These are phyloP conservation scores for Phallusia fumigata DNA, from an alignment of 23 tunicate species.

Conservation along the genomic window DNA sequence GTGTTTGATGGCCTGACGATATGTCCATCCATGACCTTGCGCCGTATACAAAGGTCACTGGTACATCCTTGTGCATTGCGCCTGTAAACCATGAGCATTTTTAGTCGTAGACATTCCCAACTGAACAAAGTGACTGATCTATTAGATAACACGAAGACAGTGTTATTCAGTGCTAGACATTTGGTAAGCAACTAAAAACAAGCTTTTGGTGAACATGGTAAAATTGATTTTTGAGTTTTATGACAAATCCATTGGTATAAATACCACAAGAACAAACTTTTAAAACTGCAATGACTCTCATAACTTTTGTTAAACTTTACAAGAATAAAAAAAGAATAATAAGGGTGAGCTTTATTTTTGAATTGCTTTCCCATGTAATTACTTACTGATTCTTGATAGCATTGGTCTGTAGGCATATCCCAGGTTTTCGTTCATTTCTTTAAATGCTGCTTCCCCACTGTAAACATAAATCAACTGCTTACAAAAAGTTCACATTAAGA, in stretches of 20 bases:
- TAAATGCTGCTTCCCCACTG: constrained; percentile 91
- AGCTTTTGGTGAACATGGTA: too few relatives aligned
- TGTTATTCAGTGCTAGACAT: too few relatives aligned
- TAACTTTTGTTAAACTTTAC: too few relatives aligned
- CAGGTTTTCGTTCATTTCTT: constrained; percentile 43
- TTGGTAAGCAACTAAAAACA: too few relatives aligned
- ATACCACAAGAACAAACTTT: too few relatives aligned
- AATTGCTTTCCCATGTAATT: not conserved
- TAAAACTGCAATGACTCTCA: too few relatives aligned
- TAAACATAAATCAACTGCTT: constrained; percentile 5
- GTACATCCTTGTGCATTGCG: constrained; percentile 45
- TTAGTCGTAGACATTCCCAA: too few relatives aligned
- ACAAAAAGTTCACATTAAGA: constrained; percentile 17
- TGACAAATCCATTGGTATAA: not conserved
- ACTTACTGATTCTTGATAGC: constrained; percentile 78
- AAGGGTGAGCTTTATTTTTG: not conserved
- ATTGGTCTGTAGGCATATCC: constrained; percentile 86
- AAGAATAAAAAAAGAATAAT: too few relatives aligned
- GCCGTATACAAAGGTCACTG: constrained; percentile 85
- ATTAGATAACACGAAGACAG: too few relatives aligned
- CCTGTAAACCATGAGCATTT: too few relatives aligned
- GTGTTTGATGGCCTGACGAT: constrained; percentile 65
- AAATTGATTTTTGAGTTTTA: not conserved
- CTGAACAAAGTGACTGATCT: too few relatives aligned
- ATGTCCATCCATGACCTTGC: constrained; percentile 95